Base-by-base conservation (phyloP, 2,797 vertebrate genomes). In the Centropyge bicolor region DNA sequence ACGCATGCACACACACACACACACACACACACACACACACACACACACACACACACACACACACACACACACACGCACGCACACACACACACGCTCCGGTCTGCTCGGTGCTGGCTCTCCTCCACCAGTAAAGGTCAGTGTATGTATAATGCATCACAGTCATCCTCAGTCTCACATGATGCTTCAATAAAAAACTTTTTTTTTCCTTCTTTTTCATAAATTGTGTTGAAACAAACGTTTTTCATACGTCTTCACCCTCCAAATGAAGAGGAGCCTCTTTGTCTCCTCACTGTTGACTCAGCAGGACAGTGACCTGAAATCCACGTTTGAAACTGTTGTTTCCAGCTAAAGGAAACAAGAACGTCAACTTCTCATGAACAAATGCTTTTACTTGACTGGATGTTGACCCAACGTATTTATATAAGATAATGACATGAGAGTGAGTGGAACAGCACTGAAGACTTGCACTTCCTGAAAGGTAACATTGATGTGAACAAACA, bases 61-160 rank as follows among this genome's bases (percentile, higher is more conserved):
- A 74, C 63, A 22, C 78, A 65, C 77, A 48, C 54, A 74, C 41
- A 43, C 65, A 38, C 70, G 8, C 52, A 70, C 51, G 71, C 63
- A 22, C 78, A 65, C 77, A 48, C 54, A 74, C 41, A 43, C 65
- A 38, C 70, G 8, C 52, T 2, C 14, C 13, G 35, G 49, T 20
- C 27, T 31, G n/a, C 27, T 27, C 5, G 10, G 56, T 19, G 62
- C 56, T 59, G 82, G 57, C 72, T 70, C 72, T 66, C 27, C 41
- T 80, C 76, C 78, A 57, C 62, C 70, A 52, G 67, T 78, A 90
- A 92, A 92, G 91, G 91, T 92, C 89, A 88, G 62, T 4, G 20
- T 45, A 89, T 91, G 91, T 91, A 83, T 91, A 91, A 91, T 91
- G 81, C 82, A 92, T 48, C 84, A 80, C 84, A 70, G 70, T 19